Evolutionary conservation across 2,888 invertebrate genomes (phyloP).

Genomic region (Conus canariensis): DNA sequence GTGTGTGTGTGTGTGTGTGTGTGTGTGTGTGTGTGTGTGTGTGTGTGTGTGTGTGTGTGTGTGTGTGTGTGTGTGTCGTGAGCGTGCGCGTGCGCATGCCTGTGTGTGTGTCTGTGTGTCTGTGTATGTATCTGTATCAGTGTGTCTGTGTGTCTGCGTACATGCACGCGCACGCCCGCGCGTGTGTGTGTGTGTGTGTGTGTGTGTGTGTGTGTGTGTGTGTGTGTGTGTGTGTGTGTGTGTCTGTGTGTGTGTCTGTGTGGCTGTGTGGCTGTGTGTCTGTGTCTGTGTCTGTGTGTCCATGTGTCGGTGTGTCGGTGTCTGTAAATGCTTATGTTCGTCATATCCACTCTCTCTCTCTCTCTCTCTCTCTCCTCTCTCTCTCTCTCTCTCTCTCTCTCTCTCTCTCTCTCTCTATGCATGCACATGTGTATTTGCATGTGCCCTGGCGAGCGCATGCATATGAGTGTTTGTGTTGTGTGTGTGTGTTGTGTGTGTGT

Average conservation of each 20-base stretch:
- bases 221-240: background rate
- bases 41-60: constrained; percentile 2
- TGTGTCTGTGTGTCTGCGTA: background rate
- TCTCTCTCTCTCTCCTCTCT: no score
- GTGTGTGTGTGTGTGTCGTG: constrained; percentile 1
- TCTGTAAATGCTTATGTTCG: background rate
- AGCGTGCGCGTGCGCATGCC: background rate
- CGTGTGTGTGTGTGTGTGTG: background rate
- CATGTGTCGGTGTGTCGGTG: background rate
- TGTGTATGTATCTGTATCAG: constrained; percentile 12
- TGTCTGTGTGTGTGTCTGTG: background rate
- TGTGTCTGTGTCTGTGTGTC: no score
- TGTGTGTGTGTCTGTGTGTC: constrained; percentile 17
- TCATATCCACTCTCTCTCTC: background rate
- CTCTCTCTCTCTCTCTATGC: constrained; percentile 2
- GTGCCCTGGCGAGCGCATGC: no score
- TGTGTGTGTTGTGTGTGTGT: no score
- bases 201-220: no score
- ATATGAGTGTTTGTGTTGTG: no score
- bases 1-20: background rate
- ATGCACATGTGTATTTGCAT: no score
- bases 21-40: background rate
- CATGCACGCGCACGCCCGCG: background rate
- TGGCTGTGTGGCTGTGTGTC: background rate
- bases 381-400: background rate